Conservation (phyloP, 2,888 invertebrate genomes). For the Arge pagana region DNA sequence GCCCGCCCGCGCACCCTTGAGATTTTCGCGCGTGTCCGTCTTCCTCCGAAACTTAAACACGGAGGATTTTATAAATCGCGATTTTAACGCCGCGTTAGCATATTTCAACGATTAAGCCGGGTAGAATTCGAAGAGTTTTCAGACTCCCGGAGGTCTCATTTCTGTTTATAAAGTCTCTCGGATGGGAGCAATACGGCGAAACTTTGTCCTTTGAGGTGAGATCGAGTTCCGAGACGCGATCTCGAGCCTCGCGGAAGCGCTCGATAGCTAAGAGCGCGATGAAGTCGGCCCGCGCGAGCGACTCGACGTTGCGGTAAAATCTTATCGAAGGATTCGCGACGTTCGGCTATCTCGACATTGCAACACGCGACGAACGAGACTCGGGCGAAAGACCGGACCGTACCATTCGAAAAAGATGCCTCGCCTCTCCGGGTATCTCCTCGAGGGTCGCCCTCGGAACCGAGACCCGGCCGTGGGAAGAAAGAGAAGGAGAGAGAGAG, state of each 20-base stretch:
- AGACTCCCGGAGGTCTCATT: conserved; percentile 36
- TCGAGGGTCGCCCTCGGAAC: conserved; percentile 12
- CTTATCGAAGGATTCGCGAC: too few species aligned
- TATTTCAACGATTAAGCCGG: conserved; percentile 45
- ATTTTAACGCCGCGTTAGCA: conserved; percentile 35
- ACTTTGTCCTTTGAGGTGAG: conserved; percentile 22
- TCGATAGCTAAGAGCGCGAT: conserved; percentile 20
- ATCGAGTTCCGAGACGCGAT: not conserved
- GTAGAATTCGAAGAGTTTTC: conserved; percentile 39
- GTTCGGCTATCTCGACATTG: too few species aligned
- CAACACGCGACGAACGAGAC: too few species aligned
- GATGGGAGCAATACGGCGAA: conserved; percentile 19
- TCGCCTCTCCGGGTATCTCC: conserved; percentile 11
- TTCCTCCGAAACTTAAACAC: not conserved
- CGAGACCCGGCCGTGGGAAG: conserved; percentile 31
- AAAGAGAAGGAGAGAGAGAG: conserved; percentile 21
- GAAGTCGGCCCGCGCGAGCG: not conserved
- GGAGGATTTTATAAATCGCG: not conserved
- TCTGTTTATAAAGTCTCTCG: conserved; percentile 29
- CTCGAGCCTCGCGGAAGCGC: conserved; percentile 20
- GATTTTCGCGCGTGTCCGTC: not conserved
- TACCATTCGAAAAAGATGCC: conserved; percentile 17
- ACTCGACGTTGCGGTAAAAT: too few species aligned
- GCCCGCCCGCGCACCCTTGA: not conserved
- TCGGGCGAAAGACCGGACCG: too few species aligned